These are phyloP conservation scores for Capitulum mitella DNA, from an alignment of 2,888 invertebrate species.

Conservation along the genomic window DNA sequence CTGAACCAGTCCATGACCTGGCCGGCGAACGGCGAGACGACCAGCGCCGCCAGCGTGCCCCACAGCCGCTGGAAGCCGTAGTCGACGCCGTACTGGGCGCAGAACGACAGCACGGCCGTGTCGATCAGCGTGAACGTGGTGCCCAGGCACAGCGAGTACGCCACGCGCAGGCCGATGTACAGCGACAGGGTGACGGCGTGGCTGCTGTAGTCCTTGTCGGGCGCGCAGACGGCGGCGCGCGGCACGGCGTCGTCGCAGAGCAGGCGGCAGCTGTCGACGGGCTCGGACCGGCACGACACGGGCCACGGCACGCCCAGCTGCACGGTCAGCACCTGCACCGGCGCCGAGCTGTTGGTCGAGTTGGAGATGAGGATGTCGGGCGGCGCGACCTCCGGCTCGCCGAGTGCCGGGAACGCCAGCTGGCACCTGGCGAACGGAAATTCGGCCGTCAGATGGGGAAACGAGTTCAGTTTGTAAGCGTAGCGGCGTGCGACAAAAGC, in stretches of 20 bases:
- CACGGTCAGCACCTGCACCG: neutral
- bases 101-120: neutral
- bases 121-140: slow-evolving; percentile 4
- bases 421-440: neutral
- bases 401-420: neutral
- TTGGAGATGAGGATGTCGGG: neutral
- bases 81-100: neutral
- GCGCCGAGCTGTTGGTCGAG: neutral
- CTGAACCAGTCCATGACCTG: neutral
- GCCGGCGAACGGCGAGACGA: neutral
- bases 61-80: slow-evolving; percentile 23
- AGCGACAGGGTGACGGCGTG: neutral
- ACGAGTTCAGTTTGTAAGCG: too few relatives aligned
- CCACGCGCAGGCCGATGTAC: neutral
- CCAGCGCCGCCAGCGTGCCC: neutral
- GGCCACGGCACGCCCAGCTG: neutral
- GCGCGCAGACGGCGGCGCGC: neutral
- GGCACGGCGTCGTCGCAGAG: neutral
- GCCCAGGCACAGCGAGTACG: slow-evolving; percentile 12
- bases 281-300: neutral
- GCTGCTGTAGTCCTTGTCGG: neutral
- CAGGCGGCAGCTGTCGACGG: neutral
- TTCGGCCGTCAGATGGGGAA: too few relatives aligned
- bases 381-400: neutral
- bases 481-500: too few relatives aligned